Conservation (phyloP, 1,140 invertebrate species). For the Heliconius congener region DNA sequence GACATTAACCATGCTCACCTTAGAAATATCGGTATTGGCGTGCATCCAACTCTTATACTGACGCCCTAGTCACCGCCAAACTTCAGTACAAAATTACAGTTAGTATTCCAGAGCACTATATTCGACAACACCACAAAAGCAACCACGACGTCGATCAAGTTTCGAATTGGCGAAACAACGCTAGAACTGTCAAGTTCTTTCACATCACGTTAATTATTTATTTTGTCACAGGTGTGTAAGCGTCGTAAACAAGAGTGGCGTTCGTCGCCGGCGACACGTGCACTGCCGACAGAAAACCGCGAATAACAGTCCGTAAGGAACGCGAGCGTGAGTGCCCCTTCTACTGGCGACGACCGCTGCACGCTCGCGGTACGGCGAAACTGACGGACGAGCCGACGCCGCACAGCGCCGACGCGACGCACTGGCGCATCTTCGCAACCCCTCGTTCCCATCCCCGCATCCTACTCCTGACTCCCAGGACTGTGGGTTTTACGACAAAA, state of each 20-base stretch:
- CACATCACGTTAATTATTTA: constrained; percentile 74
- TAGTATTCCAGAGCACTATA: constrained; percentile 57
- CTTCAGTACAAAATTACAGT: constrained; percentile 52
- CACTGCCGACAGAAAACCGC: constrained; percentile 66
- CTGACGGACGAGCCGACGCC: constrained; percentile 53
- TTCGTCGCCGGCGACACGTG: constrained; percentile 65
- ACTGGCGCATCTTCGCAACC: constrained; percentile 61
- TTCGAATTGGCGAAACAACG: constrained; percentile 54
- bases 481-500: constrained; percentile 49
- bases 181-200: constrained; percentile 65
- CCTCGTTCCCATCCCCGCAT: constrained; percentile 45
- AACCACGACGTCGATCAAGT: constrained; percentile 49
- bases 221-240: constrained; percentile 67
- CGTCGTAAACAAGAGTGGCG: constrained; percentile 52
- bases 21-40: constrained; percentile 70
- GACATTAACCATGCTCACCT: constrained; percentile 59
- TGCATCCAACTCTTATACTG: constrained; percentile 72
- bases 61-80: constrained; percentile 68
- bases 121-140: constrained; percentile 56
- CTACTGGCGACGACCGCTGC: constrained; percentile 61
- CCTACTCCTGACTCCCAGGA: constrained; percentile 29
- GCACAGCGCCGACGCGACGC: constrained; percentile 42
- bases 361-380: constrained; percentile 67
- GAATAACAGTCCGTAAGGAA: constrained; percentile 61
- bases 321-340: constrained; percentile 55